These are phyloP conservation scores for Drosophila takahashii DNA, from an alignment of 1,140 invertebrate genomes.

Conservation along the genomic window DNA sequence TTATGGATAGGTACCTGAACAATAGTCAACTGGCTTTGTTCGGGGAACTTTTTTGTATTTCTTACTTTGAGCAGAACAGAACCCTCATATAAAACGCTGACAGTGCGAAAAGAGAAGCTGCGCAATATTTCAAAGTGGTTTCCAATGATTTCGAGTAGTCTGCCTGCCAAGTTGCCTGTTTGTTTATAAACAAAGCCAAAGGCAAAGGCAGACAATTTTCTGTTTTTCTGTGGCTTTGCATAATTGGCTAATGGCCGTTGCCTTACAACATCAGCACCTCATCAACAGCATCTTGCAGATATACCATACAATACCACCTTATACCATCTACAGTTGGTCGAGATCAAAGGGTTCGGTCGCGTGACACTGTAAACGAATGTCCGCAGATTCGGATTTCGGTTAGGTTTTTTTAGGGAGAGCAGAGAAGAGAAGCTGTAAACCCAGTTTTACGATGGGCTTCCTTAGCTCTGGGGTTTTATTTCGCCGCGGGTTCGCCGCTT, in stretches of 20 bases:
- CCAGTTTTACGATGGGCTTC: constrained; percentile 50
- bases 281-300: constrained; percentile 39
- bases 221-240: constrained; percentile 48
- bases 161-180: constrained; percentile 6
- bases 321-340: constrained; percentile 21
- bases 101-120: constrained; percentile 66
- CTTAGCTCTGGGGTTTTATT: constrained; percentile 59
- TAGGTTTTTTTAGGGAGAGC: constrained; percentile 1
- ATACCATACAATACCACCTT: constrained; percentile 1
- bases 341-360: constrained; percentile 45
- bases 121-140: constrained; percentile 62
- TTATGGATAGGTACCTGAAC: constrained; percentile 21
- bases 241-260: constrained; percentile 67
- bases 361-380: constrained; percentile 32
- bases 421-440: constrained; percentile 25
- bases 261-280: constrained; percentile 60
- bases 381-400: constrained; percentile 11
- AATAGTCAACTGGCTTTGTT: constrained; percentile 52
- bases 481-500: constrained; percentile 62
- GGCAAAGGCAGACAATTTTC: constrained; percentile 31
- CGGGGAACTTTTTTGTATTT: constrained; percentile 22
- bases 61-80: constrained; percentile 28
- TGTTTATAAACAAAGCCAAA: constrained; percentile 55
- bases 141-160: constrained; percentile 33
- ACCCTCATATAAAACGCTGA: constrained; percentile 73